phyloP scores from a whole-genome alignment of 2,797 vertebrate species.

The Oreonectes daqikongensis region DNA sequence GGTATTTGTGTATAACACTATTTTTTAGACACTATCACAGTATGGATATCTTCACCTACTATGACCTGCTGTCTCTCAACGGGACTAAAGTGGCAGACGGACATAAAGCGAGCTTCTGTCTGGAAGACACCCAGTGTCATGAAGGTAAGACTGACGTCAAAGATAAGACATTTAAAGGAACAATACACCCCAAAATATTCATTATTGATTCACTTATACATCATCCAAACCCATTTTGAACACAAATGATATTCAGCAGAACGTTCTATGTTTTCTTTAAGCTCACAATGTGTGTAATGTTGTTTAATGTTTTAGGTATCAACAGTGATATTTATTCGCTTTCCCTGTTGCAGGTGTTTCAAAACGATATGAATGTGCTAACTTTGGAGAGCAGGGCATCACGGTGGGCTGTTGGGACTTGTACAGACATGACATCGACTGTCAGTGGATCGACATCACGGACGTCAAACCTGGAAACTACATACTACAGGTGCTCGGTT shows the following conservation, averaged over 20 bases:
- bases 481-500: slow-evolving; percentile 85
- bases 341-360: slow-evolving; percentile 77
- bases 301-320: too few relatives aligned
- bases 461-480: slow-evolving; percentile 94
- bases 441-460: slow-evolving; percentile 97
- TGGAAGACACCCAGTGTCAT: slow-evolving; percentile 92
- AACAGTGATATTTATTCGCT: not conserved
- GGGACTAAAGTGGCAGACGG: slow-evolving; percentile 94
- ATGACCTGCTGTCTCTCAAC: slow-evolving; percentile 89
- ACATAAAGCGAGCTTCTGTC: slow-evolving; percentile 97
- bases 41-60: slow-evolving; percentile 97
- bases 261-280: too few relatives aligned
- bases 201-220: too few relatives aligned
- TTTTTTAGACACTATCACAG: slow-evolving; percentile 99
- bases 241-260: too few relatives aligned
- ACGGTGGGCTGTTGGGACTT: slow-evolving; percentile 96
- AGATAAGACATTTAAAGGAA: not conserved
- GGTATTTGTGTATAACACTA: too few relatives aligned
- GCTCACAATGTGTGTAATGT: too few relatives aligned
- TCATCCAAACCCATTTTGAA: too few relatives aligned
- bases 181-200: too few relatives aligned
- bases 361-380: slow-evolving; percentile 96
- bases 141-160: slow-evolving; percentile 77
- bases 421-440: slow-evolving; percentile 96
- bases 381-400: slow-evolving; percentile 98